A percentile compares a stretch with the other conserved stretches of the same genome.
Evolutionary conservation across 2,888 invertebrate species (phyloP).

Genomic region (Andrena praecox): DNA sequence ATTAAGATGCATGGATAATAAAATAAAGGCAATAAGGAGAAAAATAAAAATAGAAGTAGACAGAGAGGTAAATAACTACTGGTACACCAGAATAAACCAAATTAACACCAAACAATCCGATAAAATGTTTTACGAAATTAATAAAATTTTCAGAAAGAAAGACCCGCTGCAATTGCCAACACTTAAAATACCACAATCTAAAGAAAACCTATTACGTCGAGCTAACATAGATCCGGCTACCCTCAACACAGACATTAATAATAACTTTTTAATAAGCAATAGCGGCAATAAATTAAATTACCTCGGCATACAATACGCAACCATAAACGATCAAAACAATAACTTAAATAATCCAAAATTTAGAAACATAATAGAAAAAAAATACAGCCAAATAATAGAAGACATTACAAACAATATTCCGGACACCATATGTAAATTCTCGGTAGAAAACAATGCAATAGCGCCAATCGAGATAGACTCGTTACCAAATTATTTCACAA

Average conservation of each 20-base stretch:
- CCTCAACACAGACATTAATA: background rate
- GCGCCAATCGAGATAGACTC: background rate
- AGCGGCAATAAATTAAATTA: background rate
- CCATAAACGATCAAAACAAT: background rate
- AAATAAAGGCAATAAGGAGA: background rate
- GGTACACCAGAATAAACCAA: background rate
- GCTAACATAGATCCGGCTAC: background rate
- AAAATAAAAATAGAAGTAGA: background rate
- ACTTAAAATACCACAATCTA: background rate
- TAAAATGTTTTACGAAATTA: conserved; percentile 3
- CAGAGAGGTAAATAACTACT: background rate
- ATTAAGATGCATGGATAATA: background rate
- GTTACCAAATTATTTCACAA: background rate
- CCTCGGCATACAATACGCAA: conserved; percentile 1
- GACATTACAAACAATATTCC: background rate
- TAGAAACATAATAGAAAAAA: background rate
- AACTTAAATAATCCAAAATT: background rate
- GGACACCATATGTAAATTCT: background rate
- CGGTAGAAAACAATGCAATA: background rate
- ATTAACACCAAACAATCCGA: background rate
- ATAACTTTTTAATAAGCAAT: background rate
- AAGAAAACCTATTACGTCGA: background rate
- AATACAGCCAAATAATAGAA: background rate
- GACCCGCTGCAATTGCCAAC: background rate
- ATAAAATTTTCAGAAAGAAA: background rate